phyloP scores from a whole-genome alignment of 2,113 vertebrate genomes.

The Atrichornis clamosus region DNA sequence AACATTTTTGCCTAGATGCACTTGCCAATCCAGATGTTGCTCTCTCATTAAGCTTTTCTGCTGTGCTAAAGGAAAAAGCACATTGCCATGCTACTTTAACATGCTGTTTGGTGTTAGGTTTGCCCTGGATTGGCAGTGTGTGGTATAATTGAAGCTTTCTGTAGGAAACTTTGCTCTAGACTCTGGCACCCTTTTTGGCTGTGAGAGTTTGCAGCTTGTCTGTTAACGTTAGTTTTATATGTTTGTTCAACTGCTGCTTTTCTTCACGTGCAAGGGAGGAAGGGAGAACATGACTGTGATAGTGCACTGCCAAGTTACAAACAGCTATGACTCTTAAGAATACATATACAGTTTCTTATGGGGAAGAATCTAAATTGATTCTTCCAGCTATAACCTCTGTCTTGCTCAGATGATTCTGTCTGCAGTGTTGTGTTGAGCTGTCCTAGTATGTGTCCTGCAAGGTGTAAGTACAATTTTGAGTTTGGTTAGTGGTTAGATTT shows the following conservation, averaged over 20 bases:
- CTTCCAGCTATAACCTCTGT: neutral
- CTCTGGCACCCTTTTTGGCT: neutral
- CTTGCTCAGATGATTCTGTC: neutral
- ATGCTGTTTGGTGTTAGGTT: rapidly evolving
- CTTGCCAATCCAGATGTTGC: neutral
- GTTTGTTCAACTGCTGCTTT: neutral
- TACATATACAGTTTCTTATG: neutral
- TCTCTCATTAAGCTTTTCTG: neutral
- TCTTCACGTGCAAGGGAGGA: neutral
- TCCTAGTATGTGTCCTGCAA: neutral
- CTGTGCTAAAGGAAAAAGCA: neutral
- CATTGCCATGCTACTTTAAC: neutral
- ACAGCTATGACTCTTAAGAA: neutral
- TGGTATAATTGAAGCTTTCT: neutral
- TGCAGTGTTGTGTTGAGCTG: neutral
- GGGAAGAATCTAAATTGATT: neutral
- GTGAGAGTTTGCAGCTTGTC: neutral
- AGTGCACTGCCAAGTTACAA: neutral
- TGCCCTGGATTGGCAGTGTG: neutral
- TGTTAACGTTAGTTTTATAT: neutral
- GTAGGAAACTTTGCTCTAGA: neutral
- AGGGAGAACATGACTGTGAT: neutral
- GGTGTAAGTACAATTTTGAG: neutral
- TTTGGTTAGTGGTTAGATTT: neutral
- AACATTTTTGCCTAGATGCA: neutral